phyloP scores from a whole-genome alignment of 2,113 vertebrate genomes.

The Coregonus clupeaformis region DNA sequence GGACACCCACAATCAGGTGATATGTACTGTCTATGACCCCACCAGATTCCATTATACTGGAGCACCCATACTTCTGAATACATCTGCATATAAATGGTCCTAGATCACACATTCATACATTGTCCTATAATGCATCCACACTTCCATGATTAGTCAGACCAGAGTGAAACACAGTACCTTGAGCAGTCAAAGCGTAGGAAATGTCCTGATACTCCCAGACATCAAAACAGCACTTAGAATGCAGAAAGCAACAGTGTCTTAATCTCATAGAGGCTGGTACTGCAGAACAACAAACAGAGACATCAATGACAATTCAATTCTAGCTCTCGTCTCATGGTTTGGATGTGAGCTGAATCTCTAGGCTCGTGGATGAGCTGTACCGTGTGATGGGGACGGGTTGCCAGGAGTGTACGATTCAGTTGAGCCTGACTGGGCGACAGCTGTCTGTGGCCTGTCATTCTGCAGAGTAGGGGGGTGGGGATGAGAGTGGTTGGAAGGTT shows the following conservation, averaged over 20 bases:
- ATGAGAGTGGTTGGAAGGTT: slow-evolving; percentile 25
- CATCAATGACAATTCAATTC: neutral
- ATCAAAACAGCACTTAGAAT: slow-evolving; percentile 7
- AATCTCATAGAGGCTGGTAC: neutral
- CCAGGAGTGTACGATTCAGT: slow-evolving; percentile 17
- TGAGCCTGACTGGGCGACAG: slow-evolving; percentile 30
- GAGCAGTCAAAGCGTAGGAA: slow-evolving; percentile 11
- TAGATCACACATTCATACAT: slow-evolving; percentile 29
- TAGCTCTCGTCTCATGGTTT: neutral
- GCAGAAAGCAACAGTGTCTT: slow-evolving; percentile 25
- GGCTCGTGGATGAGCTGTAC: neutral
- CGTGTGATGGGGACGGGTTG: neutral
- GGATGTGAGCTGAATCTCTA: neutral
- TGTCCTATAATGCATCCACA: neutral
- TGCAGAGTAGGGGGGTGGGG: neutral
- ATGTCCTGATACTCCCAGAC: neutral
- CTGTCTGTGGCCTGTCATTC: slow-evolving; percentile 16
- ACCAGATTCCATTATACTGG: slow-evolving; percentile 19
- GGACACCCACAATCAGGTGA: slow-evolving; percentile 4
- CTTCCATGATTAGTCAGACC: slow-evolving; percentile 7
- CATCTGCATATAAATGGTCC: slow-evolving; percentile 33
- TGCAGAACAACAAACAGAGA: neutral
- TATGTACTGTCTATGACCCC: slow-evolving; percentile 16
- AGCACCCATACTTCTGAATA: slow-evolving; percentile 10
- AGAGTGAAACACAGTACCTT: neutral